phyloP scores from a whole-genome alignment of 2,888 invertebrate species.

The Apantesis nais region DNA sequence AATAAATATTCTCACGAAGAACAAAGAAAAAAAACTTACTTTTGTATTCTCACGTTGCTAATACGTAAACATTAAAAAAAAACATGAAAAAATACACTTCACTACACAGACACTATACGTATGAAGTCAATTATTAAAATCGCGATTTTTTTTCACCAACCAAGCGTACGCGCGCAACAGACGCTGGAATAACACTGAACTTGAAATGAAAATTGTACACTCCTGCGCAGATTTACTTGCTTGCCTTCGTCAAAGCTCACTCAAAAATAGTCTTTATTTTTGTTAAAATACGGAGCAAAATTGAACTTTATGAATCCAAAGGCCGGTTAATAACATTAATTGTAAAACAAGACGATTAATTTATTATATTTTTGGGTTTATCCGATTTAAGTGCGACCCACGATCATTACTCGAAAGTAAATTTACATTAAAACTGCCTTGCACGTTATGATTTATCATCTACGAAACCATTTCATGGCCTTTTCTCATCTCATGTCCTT shows the following conservation, averaged over 20 bases:
- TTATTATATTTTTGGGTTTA: constrained; percentile 19
- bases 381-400: neutral
- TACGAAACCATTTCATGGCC: too few species aligned
- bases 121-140: constrained; percentile 47
- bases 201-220: constrained; percentile 59
- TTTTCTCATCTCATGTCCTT: too few species aligned
- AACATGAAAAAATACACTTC: constrained; percentile 52
- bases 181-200: constrained; percentile 75
- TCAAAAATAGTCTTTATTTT: constrained; percentile 22
- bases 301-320: constrained; percentile 16
- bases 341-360: constrained; percentile 40
- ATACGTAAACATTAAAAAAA: constrained; percentile 39
- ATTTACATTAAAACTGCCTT: neutral
- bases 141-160: constrained; percentile 30
- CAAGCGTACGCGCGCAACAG: constrained; percentile 58
- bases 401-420: neutral
- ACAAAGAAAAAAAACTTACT: constrained; percentile 26
- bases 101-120: constrained; percentile 53
- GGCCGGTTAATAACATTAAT: constrained; percentile 16
- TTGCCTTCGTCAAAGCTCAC: constrained; percentile 57
- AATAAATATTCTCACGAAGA: constrained; percentile 17
- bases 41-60: constrained; percentile 21
- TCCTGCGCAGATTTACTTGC: constrained; percentile 58
- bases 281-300: constrained; percentile 27
- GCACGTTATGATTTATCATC: too few species aligned